Conservation (phyloP, 37 sponge, comb jelly and placozoan species). For the Trichoplax adhaerens region DNA sequence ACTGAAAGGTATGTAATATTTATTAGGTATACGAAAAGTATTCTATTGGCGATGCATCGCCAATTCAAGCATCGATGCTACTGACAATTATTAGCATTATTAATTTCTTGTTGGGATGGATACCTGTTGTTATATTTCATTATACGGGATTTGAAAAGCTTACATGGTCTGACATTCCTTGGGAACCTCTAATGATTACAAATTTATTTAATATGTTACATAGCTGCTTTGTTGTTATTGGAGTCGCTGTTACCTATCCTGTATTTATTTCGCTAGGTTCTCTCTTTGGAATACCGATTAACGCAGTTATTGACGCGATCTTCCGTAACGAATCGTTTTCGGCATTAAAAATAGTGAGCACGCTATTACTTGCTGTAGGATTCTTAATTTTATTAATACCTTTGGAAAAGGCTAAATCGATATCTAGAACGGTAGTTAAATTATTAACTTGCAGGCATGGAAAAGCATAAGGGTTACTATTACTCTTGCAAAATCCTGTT, state of each 20-base stretch:
- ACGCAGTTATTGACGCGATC: conserved; percentile 43
- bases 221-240: conserved; percentile 73
- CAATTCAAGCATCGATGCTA: conserved; percentile 60
- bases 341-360: too few species aligned
- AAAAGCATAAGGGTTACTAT: too few species aligned
- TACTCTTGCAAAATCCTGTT: too few species aligned
- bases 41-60: conserved; percentile 45
- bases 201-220: conserved; percentile 34
- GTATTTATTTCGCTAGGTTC: conserved; percentile 85
- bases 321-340: conserved; percentile 23
- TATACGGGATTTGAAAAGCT: conserved; percentile 29
- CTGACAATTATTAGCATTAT: conserved; percentile 49
- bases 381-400: too few species aligned
- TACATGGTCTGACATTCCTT: conserved; percentile 27
- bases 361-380: too few species aligned
- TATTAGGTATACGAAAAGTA: conserved; percentile 45
- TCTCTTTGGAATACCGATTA: conserved; percentile 70
- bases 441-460: too few species aligned
- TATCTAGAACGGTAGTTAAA: too few species aligned
- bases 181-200: conserved; percentile 30
- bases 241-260: conserved; percentile 76
- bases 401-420: too few species aligned
- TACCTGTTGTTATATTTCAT: conserved; percentile 34
- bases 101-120: conserved; percentile 42
- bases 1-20: too few species aligned